These are phyloP conservation scores for Agrotis ipsilon DNA, from an alignment of 2,888 invertebrate species.

Conservation along the genomic window DNA sequence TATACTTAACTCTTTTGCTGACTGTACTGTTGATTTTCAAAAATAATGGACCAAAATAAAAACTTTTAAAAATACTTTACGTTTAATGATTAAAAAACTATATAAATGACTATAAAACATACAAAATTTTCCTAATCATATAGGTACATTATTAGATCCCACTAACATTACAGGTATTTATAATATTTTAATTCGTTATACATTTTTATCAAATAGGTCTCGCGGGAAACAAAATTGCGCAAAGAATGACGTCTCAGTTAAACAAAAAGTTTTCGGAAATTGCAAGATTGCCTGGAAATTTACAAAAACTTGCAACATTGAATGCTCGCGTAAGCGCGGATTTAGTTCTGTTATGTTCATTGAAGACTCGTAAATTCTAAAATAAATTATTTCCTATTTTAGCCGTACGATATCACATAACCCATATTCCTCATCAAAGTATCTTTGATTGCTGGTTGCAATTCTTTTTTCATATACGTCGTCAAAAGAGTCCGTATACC, in stretches of 20 bases:
- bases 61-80: conserved; percentile 20
- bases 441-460: conserved; percentile 96
- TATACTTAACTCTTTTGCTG: too few relatives aligned
- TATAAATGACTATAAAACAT: conserved; percentile 57
- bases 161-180: conserved; percentile 6
- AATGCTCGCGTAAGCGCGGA: not conserved
- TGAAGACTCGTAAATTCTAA: not conserved
- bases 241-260: too few relatives aligned
- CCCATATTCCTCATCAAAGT: conserved; percentile 97
- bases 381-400: conserved; percentile 52
- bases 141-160: not conserved
- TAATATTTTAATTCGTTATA: conserved; percentile 11
- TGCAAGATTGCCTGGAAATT: not conserved
- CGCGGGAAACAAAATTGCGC: not conserved
- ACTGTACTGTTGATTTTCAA: not conserved
- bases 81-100: conserved; percentile 32
- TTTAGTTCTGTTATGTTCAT: not conserved
- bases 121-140: conserved; percentile 36
- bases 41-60: conserved; percentile 1
- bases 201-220: conserved; percentile 14
- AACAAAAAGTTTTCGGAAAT: not conserved
- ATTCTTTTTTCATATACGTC: conserved; percentile 95
- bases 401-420: conserved; percentile 96
- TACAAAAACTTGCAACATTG: not conserved
- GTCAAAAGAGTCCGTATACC: conserved; percentile 95